Evolutionary conservation across 2,888 invertebrate genomes (phyloP).

Genomic region (Xylophagus ater): DNA sequence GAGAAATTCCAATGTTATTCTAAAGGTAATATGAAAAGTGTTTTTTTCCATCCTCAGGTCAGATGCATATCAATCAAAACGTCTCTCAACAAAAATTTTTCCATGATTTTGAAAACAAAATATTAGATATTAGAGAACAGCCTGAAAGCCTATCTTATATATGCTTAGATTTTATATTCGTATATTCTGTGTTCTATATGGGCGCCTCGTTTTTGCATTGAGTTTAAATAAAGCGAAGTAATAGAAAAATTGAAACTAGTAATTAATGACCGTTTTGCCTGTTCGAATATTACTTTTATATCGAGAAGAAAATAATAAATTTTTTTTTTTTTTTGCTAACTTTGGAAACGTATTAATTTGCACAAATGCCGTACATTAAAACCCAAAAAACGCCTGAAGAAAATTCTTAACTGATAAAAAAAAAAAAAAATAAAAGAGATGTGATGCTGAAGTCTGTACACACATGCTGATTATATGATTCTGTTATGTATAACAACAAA

Average conservation of each 20-base stretch:
- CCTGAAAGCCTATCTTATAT: no score
- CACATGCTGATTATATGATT: slow-evolving; percentile 7
- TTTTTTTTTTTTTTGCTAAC: slow-evolving; percentile 4
- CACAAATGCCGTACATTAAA: slow-evolving; percentile 7
- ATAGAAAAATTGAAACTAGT: slow-evolving; percentile 22
- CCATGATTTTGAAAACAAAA: no score
- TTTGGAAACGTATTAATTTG: slow-evolving; percentile 10
- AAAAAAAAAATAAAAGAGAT: no score
- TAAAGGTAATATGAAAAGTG: background rate
- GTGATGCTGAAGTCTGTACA: slow-evolving; percentile 10
- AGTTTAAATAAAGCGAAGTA: slow-evolving; percentile 16
- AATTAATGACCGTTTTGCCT: slow-evolving; percentile 23
- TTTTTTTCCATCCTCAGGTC: background rate
- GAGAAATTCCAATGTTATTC: background rate
- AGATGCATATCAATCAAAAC: slow-evolving; percentile 11
- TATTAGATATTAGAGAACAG: no score
- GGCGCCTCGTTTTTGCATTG: no score
- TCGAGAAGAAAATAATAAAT: background rate
- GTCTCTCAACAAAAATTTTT: no score
- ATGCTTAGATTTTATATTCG: no score
- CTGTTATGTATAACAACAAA: no score
- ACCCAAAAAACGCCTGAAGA: slow-evolving; percentile 2
- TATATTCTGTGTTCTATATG: no score
- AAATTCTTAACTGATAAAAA: slow-evolving; percentile 9
- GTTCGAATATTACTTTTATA: background rate